phyloP scores from a whole-genome alignment of 2,888 invertebrate species.

The Cynaeus angustus region DNA sequence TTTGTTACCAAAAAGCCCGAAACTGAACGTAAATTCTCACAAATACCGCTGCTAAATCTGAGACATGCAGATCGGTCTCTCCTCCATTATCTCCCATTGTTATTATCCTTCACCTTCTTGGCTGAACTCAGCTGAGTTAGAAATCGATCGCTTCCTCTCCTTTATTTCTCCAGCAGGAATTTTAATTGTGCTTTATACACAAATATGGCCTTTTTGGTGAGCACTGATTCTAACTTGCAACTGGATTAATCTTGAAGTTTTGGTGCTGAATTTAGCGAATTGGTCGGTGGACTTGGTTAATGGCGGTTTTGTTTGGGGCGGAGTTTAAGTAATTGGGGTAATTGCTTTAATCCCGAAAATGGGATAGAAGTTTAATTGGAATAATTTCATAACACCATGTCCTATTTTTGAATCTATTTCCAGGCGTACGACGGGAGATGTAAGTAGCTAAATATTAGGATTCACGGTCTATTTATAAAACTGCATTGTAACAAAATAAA shows the following conservation, averaged over 20 bases:
- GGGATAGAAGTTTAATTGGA: no score
- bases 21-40: conserved; percentile 30
- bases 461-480: no score
- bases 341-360: background rate
- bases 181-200: conserved; percentile 50
- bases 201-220: conserved; percentile 1
- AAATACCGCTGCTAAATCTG: conserved; percentile 31
- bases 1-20: background rate
- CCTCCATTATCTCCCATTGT: conserved; percentile 45
- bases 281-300: background rate
- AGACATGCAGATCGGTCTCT: conserved; percentile 31
- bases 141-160: conserved; percentile 48
- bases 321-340: background rate
- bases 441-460: no score
- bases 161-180: conserved; percentile 40
- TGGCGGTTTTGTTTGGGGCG: background rate
- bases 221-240: background rate
- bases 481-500: no score
- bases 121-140: conserved; percentile 49
- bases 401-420: no score
- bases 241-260: conserved; percentile 8
- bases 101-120: conserved; percentile 51
- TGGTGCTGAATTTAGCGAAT: background rate
- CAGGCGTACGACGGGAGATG: no score
- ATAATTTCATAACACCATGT: no score